Conservation (phyloP, 2,113 vertebrate species). For the Salvelinus namaycush region DNA sequence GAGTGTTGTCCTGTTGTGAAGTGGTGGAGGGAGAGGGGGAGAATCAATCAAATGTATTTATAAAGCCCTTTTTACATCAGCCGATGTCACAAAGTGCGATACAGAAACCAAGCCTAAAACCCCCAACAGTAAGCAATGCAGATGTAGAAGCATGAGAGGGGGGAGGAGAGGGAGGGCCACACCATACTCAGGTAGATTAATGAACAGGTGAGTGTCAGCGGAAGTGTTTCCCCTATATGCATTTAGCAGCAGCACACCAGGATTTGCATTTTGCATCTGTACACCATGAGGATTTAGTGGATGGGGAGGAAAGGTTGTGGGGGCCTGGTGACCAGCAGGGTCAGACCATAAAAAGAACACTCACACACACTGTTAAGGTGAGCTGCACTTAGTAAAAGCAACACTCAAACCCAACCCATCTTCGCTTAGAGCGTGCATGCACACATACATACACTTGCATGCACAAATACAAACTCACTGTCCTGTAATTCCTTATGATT, state of each 20-base stretch:
- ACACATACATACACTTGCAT: not conserved
- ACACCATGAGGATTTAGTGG: not conserved
- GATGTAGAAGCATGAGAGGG: no score
- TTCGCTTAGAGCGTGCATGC: not conserved
- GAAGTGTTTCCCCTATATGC: not conserved
- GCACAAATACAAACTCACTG: not conserved
- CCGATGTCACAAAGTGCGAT: no score
- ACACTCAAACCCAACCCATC: not conserved
- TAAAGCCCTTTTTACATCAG: no score
- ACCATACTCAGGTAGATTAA: not conserved
- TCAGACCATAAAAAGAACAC: constrained; percentile 1
- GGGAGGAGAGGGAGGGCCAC: not conserved
- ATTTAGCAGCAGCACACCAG: no score
- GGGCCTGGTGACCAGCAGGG: constrained; percentile 4
- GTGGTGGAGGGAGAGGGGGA: not conserved
- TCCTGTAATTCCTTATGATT: not conserved
- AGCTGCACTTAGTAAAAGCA: not conserved
- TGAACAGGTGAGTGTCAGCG: not conserved
- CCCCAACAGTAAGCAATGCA: no score
- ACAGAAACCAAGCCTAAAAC: no score
- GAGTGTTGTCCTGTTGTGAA: constrained; percentile 46
- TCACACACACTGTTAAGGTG: not conserved
- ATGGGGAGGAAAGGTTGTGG: not conserved
- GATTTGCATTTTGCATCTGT: no score
- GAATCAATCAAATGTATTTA: no score